phyloP scores from a whole-genome alignment of 2,888 invertebrate genomes.

The Cactoblastis cactorum region DNA sequence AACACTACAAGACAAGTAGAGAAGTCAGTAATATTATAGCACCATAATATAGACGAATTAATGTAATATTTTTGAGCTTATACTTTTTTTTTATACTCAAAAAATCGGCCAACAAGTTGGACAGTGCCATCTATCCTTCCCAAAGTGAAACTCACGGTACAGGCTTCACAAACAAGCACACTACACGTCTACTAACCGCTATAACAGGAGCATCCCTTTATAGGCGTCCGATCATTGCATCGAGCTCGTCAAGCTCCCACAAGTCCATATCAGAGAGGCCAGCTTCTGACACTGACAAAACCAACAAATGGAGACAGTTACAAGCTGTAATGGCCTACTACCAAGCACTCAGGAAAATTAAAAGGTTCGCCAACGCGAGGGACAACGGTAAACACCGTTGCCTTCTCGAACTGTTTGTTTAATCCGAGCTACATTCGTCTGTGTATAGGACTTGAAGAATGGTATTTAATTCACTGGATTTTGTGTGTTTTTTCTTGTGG shows the following conservation, averaged over 20 bases:
- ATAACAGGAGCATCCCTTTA: constrained; percentile 69
- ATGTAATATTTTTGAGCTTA: not conserved
- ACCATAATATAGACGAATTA: no score
- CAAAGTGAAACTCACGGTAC: constrained; percentile 28
- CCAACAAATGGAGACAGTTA: constrained; percentile 89
- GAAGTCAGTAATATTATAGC: no score
- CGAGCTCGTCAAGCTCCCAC: constrained; percentile 71
- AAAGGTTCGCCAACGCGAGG: constrained; percentile 83
- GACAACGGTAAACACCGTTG: constrained; percentile 59
- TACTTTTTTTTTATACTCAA: not conserved
- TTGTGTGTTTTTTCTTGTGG: constrained; percentile 70
- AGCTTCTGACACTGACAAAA: constrained; percentile 66
- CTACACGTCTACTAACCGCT: constrained; percentile 50
- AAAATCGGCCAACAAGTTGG: not conserved
- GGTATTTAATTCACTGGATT: constrained; percentile 64
- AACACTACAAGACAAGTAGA: no score
- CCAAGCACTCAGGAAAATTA: constrained; percentile 92
- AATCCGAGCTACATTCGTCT: constrained; percentile 67
- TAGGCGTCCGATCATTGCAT: constrained; percentile 76
- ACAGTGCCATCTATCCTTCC: not conserved
- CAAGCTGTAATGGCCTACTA: constrained; percentile 94
- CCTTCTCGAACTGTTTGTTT: constrained; percentile 66
- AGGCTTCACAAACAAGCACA: constrained; percentile 38
- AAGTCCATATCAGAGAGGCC: constrained; percentile 66
- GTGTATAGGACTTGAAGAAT: constrained; percentile 73